These are phyloP conservation scores for Echeneis naucrates DNA, from an alignment of 2,797 vertebrate genomes.

Conservation along the genomic window DNA sequence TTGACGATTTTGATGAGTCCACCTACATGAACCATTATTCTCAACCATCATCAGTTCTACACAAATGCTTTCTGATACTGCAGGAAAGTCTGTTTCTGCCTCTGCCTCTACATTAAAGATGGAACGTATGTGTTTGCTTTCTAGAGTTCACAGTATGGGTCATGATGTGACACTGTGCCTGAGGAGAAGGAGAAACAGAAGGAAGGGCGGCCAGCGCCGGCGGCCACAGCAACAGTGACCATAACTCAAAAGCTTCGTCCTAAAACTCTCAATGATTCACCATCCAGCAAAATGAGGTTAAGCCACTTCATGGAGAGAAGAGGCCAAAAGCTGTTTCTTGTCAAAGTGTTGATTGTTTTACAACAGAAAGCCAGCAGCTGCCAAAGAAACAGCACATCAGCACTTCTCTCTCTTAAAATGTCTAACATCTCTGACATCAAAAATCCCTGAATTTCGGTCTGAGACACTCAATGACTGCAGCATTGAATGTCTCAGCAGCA, in stretches of 20 bases:
- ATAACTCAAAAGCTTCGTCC: slow-evolving; percentile 37
- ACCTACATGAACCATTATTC: neutral
- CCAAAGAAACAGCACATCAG: neutral
- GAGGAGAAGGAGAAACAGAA: slow-evolving; percentile 33
- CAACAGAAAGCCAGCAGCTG: neutral
- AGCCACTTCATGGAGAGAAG: slow-evolving; percentile 30
- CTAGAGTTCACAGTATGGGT: slow-evolving; percentile 56
- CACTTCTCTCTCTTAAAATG: slow-evolving; percentile 8
- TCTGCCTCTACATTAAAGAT: neutral
- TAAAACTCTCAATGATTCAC: slow-evolving; percentile 38
- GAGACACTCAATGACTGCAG: no score
- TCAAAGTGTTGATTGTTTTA: slow-evolving; percentile 1
- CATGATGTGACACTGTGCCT: slow-evolving; percentile 70
- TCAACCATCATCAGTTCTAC: no score
- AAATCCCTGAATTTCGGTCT: slow-evolving; percentile 8
- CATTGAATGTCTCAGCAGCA: no score
- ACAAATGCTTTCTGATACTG: neutral
- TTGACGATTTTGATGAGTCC: neutral
- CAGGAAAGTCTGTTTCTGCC: neutral
- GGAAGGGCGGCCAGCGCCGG: slow-evolving; percentile 28
- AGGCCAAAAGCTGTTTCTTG: slow-evolving; percentile 4
- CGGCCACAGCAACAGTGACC: slow-evolving; percentile 37
- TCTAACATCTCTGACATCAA: slow-evolving; percentile 14
- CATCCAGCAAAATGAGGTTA: slow-evolving; percentile 10
- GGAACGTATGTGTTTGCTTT: slow-evolving; percentile 32